Evolutionary conservation across 2,888 invertebrate species (phyloP).

Genomic region (Spicauda simplicius): DNA sequence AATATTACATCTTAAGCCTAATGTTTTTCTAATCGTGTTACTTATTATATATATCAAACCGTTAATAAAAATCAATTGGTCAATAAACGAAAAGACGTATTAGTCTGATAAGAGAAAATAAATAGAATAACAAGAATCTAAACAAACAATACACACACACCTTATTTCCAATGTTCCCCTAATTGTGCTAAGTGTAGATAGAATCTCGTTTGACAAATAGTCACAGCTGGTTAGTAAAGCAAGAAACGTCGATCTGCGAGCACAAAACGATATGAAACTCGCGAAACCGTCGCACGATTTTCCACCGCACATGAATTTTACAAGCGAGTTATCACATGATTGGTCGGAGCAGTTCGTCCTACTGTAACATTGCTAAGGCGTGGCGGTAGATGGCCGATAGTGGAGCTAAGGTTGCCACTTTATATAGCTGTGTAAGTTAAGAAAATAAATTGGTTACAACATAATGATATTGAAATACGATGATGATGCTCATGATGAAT

Average conservation of each 20-base stretch:
- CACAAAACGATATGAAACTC: slow-evolving; percentile 8
- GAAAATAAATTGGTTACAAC: background rate
- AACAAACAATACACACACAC: too few species aligned
- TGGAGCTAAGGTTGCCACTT: slow-evolving; percentile 18
- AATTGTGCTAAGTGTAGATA: background rate
- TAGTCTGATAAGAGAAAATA: too few species aligned
- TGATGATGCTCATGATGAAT: too few species aligned
- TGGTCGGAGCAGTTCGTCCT: slow-evolving; percentile 33
- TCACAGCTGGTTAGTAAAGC: background rate
- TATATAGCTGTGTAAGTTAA: background rate
- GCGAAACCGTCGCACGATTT: slow-evolving; percentile 11
- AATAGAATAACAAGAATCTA: too few species aligned
- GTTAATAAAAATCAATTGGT: too few species aligned
- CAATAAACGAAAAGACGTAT: too few species aligned
- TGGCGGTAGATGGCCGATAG: slow-evolving; percentile 31
- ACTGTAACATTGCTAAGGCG: slow-evolving; percentile 30
- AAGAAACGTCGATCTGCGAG: background rate
- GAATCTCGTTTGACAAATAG: background rate
- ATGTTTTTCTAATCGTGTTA: background rate
- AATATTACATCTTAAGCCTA: too few species aligned
- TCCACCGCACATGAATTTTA: slow-evolving; percentile 24
- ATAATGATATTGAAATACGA: too few species aligned
- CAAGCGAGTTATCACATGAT: slow-evolving; percentile 29
- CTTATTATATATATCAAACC: background rate
- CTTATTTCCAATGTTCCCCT: too few species aligned